Evolutionary conservation across 35 echinoderm and acorn worm genomes (phyloP), one percentile per base, ranked within the genome.

Genomic region (Acanthaster planci): DNA sequence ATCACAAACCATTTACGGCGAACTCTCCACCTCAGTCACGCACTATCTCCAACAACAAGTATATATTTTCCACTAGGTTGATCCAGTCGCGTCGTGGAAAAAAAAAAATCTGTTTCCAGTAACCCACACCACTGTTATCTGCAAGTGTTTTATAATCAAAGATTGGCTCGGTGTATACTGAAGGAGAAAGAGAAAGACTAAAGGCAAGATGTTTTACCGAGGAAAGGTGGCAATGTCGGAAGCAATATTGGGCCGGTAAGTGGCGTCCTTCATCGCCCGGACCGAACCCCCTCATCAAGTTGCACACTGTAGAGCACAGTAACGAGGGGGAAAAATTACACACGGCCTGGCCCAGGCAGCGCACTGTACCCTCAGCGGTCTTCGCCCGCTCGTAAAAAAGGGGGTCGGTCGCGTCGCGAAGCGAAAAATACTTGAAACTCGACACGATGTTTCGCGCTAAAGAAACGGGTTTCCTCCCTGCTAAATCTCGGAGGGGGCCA

Each of bases 191-290:
- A n/a, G n/a, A n/a, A n/a, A n/a, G 42, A 47, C 42, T 6, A 4
- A 47, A 12, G 10, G 16, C 64, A 72, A 72, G 64, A 26, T 72
- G 64, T 72, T 72, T 34, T 29, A 3, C 34, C 64, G 5, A 30
- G 26, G 5, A 30, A 34, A 72, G 64, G 64, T 34, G 0, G 64
- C 64, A 34, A 34, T 72, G 10, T 35, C 26, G 64, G 64, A 72
- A 72, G 64, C 64, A 72, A 72, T 72, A 31, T 72, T 34, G 64
- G 64, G 21, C 26, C 19, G 3, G 64, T 72, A 72, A 72, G 64
- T 72, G 64, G 64, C 0, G 19, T 72, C 64, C 64, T 72, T 72
- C 64, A 72, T 7, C 64, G 34, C 64, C 64, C 26, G 26, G 64
- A 10, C 64, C 42, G 12, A 72, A 19, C 26, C 64, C 64, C 64